Percentiles rank a stretch among this genome's conserved stretches.
phyloP scores from a whole-genome alignment of 2,797 vertebrate species.

The Clamator glandarius region DNA sequence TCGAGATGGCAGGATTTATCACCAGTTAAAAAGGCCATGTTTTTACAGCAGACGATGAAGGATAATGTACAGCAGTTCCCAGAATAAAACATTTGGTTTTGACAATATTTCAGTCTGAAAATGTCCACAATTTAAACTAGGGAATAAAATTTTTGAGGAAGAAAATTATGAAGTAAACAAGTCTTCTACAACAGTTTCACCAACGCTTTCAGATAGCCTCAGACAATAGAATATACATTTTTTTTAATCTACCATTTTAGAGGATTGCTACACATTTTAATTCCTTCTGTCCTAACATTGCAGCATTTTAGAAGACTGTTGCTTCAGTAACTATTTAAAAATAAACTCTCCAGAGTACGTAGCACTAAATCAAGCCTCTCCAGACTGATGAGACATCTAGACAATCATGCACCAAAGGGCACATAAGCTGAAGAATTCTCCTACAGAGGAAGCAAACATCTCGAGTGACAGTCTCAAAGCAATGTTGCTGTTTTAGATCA shows the following conservation, averaged over 20 bases:
- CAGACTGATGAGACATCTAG: slow-evolving; percentile 45
- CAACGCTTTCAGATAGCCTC: neutral
- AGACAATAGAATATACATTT: neutral
- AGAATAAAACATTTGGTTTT: neutral
- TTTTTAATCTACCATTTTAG: neutral
- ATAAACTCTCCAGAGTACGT: slow-evolving; percentile 18
- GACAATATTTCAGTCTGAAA: neutral
- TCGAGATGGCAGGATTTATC: neutral
- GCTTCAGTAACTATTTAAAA: slow-evolving; percentile 48
- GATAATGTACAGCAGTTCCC: neutral
- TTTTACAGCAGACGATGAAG: neutral
- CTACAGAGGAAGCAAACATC: slow-evolving; percentile 28
- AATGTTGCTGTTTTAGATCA: neutral
- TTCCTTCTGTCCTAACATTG: neutral
- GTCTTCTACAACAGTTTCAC: neutral
- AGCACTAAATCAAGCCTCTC: slow-evolving; percentile 24
- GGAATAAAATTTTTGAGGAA: neutral
- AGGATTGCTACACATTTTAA: neutral
- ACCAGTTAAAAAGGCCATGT: neutral
- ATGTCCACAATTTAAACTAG: neutral
- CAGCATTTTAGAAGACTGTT: slow-evolving; percentile 11
- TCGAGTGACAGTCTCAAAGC: slow-evolving; percentile 26
- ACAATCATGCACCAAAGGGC: slow-evolving; percentile 22
- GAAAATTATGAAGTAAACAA: neutral
- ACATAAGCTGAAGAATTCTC: slow-evolving; percentile 38